Evolutionary conservation across 2,797 vertebrate genomes (phyloP).

Genomic region (Oceanodroma leucorhoa): DNA sequence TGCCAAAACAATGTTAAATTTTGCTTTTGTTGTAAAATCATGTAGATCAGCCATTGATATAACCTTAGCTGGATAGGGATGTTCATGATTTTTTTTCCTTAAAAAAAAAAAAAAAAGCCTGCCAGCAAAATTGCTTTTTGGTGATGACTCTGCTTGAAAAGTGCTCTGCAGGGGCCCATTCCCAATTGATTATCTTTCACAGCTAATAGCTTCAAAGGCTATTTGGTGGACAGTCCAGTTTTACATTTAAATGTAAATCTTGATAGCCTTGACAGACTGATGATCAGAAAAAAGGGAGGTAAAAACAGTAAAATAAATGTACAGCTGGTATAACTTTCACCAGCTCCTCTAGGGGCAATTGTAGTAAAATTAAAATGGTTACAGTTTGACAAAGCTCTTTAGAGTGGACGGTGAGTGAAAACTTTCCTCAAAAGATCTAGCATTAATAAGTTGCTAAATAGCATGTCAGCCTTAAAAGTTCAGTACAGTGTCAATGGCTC

Average conservation of each 20-base stretch:
- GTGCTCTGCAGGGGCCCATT: slow-evolving; percentile 78
- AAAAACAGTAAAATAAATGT: slow-evolving; percentile 46
- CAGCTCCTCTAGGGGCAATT: slow-evolving; percentile 29
- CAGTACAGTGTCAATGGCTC: neutral
- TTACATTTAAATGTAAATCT: slow-evolving; percentile 74
- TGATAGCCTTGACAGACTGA: slow-evolving; percentile 52
- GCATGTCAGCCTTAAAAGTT: slow-evolving; percentile 4
- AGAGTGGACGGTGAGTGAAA: neutral
- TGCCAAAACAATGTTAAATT: neutral
- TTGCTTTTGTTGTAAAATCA: neutral
- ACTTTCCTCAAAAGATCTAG: neutral
- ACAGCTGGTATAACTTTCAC: slow-evolving; percentile 66
- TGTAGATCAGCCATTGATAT: neutral
- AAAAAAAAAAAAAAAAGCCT: neutral
- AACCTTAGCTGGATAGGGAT: slow-evolving; percentile 20
- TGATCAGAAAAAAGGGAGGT: slow-evolving; percentile 25
- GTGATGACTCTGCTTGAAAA: slow-evolving; percentile 82
- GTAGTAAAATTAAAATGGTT: slow-evolving; percentile 20
- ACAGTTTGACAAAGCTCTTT: neutral
- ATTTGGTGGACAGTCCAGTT: slow-evolving; percentile 70
- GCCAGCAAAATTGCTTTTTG: slow-evolving; percentile 74
- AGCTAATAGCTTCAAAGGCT: slow-evolving; percentile 84
- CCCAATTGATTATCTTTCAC: slow-evolving; percentile 87
- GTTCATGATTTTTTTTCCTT: neutral
- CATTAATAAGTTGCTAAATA: neutral